These are phyloP conservation scores for Crotalus horridus DNA, from an alignment of 2,113 vertebrate species.

Conservation along the genomic window DNA sequence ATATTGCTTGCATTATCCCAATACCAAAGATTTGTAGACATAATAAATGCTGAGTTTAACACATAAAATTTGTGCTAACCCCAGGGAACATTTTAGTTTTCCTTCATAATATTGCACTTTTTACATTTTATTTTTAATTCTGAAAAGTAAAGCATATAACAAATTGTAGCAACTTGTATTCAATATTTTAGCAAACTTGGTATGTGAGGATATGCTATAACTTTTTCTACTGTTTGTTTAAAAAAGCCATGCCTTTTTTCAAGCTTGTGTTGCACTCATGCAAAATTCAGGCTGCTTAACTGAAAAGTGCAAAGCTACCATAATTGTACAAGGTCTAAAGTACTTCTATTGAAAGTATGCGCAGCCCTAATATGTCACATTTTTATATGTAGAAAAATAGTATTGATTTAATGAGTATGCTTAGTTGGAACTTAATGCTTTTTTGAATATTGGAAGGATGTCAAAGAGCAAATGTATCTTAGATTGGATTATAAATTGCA, in stretches of 20 bases:
- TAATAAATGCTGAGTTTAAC: background rate
- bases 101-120: background rate
- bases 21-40: background rate
- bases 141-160: background rate
- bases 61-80: background rate
- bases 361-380: background rate
- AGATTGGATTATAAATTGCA: background rate
- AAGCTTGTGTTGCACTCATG: background rate
- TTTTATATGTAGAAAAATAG: background rate
- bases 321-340: background rate
- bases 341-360: background rate
- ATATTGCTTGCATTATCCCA: background rate
- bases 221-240: background rate
- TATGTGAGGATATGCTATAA: background rate
- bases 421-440: background rate
- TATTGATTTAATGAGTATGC: background rate
- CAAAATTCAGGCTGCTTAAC: background rate
- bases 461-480: background rate
- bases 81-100: background rate
- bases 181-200: background rate
- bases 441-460: background rate
- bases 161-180: background rate
- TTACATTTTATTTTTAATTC: background rate
- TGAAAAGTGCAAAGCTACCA: background rate
- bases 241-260: background rate